Percentiles rank a stretch among this genome's conserved stretches.
These are phyloP conservation scores for Dasyornis broadbenti DNA, from an alignment of 2,113 vertebrate genomes.

Conservation along the genomic window DNA sequence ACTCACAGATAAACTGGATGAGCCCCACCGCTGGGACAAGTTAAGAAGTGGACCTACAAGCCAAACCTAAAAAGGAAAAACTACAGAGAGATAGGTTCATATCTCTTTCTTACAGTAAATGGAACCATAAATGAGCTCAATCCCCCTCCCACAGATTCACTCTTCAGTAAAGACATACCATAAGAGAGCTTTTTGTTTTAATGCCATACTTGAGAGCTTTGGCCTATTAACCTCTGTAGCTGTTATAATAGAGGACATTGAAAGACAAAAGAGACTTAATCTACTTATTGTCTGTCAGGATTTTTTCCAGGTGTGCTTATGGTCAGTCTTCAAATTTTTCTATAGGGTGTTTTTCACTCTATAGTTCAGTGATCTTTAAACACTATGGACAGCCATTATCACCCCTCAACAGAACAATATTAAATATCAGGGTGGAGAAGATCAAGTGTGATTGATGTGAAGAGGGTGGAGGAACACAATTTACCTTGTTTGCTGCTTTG, in stretches of 20 bases:
- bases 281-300: background rate
- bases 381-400: background rate
- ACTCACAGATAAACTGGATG: background rate
- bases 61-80: background rate
- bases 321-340: background rate
- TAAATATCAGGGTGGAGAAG: background rate
- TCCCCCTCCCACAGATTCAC: background rate
- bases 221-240: background rate
- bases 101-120: background rate
- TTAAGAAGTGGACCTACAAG: background rate
- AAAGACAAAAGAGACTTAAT: constrained; percentile 11
- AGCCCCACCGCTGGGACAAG: background rate
- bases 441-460: background rate
- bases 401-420: constrained; percentile 18
- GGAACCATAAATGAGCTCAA: background rate
- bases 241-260: background rate
- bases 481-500: background rate
- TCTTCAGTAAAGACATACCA: background rate
- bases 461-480: background rate
- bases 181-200: background rate
- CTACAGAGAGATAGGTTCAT: background rate
- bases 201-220: background rate
- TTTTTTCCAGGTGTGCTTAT: background rate
- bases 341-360: background rate
- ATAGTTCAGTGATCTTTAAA: background rate